Conservation (phyloP, 1,140 invertebrate genomes). For the Mya arenaria region DNA sequence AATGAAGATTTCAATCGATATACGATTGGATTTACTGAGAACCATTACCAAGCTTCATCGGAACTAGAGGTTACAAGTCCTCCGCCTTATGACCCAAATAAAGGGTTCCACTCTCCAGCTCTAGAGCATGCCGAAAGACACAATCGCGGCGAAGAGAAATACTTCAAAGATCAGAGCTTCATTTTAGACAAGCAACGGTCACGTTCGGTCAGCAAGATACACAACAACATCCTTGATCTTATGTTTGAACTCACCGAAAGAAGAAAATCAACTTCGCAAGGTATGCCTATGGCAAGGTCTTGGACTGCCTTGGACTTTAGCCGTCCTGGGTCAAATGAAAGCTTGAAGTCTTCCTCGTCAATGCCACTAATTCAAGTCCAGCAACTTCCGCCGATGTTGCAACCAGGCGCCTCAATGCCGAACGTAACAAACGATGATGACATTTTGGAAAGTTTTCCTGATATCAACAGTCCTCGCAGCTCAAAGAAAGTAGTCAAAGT, state of each 20-base stretch:
- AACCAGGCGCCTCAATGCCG: not conserved
- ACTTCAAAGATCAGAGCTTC: constrained; percentile 15
- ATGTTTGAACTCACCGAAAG: constrained; percentile 44
- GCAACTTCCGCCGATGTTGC: constrained; percentile 27
- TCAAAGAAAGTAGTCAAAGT: not conserved
- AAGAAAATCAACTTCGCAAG: constrained; percentile 1
- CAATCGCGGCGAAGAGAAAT: constrained; percentile 29
- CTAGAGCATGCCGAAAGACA: constrained; percentile 34
- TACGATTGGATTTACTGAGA: constrained; percentile 51
- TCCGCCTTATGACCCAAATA: constrained; percentile 5
- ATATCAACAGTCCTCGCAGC: not conserved
- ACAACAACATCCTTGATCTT: constrained; percentile 32
- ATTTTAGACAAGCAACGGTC: constrained; percentile 13
- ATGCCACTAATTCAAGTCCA: constrained; percentile 43
- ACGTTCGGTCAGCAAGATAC: constrained; percentile 37
- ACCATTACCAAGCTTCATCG: constrained; percentile 17
- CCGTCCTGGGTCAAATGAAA: constrained; percentile 1
- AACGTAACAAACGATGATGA: not conserved
- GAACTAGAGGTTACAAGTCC: constrained; percentile 12
- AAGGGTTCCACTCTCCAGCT: constrained; percentile 30
- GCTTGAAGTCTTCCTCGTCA: constrained; percentile 31
- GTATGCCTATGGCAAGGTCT: not conserved
- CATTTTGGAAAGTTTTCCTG: constrained; percentile 3
- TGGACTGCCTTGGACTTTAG: not conserved
- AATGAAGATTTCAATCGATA: constrained; percentile 24